Conservation (phyloP, 2,797 vertebrate species). For the Bovichtus variegatus region DNA sequence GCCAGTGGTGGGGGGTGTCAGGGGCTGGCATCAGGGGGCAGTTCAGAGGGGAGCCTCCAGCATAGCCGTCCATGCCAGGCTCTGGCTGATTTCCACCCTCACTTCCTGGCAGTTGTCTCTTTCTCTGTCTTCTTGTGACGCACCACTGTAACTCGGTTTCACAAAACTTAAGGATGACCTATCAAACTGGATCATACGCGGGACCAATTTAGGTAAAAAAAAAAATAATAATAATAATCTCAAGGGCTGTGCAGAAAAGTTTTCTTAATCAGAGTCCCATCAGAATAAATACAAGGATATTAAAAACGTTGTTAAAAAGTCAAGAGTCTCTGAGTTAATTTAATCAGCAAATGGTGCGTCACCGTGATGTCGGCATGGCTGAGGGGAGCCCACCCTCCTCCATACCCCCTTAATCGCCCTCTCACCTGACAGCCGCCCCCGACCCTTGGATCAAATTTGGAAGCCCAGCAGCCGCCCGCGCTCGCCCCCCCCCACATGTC, state of each 20-base stretch:
- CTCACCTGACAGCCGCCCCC: slow-evolving; percentile 74
- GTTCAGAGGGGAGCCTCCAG: slow-evolving; percentile 77
- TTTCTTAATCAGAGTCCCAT: slow-evolving; percentile 26
- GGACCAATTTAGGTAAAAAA: slow-evolving; percentile 20
- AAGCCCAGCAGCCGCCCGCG: slow-evolving; percentile 75
- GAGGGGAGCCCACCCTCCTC: slow-evolving; percentile 71
- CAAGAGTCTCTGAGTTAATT: slow-evolving; percentile 25
- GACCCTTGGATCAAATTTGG: slow-evolving; percentile 77
- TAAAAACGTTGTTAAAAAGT: neutral
- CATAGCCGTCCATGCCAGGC: slow-evolving; percentile 60
- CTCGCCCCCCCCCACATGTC: slow-evolving; percentile 47
- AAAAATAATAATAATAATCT: too few species aligned
- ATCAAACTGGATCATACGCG: neutral
- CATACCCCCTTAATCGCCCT: slow-evolving; percentile 73
- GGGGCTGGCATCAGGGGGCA: slow-evolving; percentile 76
- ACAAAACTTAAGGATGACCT: slow-evolving; percentile 2
- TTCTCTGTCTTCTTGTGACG: slow-evolving; percentile 66
- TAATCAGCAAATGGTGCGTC: slow-evolving; percentile 55
- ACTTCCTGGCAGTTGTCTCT: slow-evolving; percentile 64
- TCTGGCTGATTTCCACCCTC: slow-evolving; percentile 62
- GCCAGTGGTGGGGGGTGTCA: slow-evolving; percentile 74
- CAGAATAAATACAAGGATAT: slow-evolving; percentile 7
- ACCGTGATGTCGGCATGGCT: slow-evolving; percentile 65
- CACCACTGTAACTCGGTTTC: slow-evolving; percentile 57
- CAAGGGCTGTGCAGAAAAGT: neutral